Conservation (phyloP, 92 coral and sea anemone species). For the Ricordea florida region DNA sequence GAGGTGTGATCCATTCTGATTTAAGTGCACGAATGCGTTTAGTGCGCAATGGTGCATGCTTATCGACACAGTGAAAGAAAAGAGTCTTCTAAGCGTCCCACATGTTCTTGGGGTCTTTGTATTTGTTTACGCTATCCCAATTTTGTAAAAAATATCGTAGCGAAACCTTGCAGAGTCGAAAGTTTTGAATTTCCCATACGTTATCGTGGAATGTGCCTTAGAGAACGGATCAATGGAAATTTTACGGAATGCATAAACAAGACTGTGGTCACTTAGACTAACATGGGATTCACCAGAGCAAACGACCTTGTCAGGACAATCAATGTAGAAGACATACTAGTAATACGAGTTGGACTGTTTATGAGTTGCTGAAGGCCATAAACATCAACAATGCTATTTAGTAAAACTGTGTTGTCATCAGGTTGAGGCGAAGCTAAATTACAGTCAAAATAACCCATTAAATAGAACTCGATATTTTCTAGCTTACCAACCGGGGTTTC, state of each 20-base stretch:
- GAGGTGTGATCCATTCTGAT: conserved; percentile 45
- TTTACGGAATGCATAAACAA: conserved; percentile 65
- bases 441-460: conserved; percentile 59
- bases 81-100: conserved; percentile 47
- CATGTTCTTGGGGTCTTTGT: conserved; percentile 39
- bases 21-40: conserved; percentile 34
- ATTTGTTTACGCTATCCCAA: conserved; percentile 40
- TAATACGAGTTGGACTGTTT: conserved; percentile 38
- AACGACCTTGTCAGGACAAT: conserved; percentile 29
- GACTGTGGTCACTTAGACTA: conserved; percentile 70
- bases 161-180: conserved; percentile 26
- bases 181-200: conserved; percentile 27
- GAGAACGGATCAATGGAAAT: conserved; percentile 21
- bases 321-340: conserved; percentile 22
- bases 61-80: conserved; percentile 19
- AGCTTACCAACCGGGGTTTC: conserved; percentile 48
- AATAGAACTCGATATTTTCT: conserved; percentile 46
- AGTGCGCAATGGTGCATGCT: conserved; percentile 40
- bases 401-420: conserved; percentile 19
- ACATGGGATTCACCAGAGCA: conserved; percentile 49
- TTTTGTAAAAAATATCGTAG: conserved; percentile 32
- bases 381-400: conserved; percentile 45
- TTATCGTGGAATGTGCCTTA: conserved; percentile 51
- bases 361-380: conserved; percentile 43
- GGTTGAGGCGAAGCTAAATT: conserved; percentile 49